phyloP scores from a whole-genome alignment of 2,888 invertebrate genomes.

The Venusia cambrica region DNA sequence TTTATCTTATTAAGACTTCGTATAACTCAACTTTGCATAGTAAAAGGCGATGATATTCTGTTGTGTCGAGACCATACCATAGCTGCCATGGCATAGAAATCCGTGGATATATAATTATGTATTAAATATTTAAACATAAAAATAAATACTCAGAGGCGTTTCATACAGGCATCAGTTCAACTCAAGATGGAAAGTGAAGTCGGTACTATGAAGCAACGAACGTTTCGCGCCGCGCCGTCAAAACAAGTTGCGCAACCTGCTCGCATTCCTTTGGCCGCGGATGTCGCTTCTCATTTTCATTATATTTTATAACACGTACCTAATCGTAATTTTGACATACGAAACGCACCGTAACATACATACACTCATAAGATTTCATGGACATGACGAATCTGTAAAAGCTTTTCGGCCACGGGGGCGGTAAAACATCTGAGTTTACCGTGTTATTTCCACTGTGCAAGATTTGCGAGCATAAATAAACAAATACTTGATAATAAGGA shows the following conservation, averaged over 20 bases:
- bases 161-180: slow-evolving; percentile 15
- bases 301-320: no score
- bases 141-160: no score
- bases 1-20: no score
- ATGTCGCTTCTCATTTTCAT: slow-evolving; percentile 48
- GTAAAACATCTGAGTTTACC: not conserved
- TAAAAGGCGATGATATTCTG: no score
- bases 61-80: no score
- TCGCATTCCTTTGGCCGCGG: slow-evolving; percentile 54
- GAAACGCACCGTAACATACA: no score
- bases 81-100: no score
- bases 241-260: slow-evolving; percentile 66
- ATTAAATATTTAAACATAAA: no score
- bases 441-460: slow-evolving; percentile 5
- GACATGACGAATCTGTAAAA: slow-evolving; percentile 3
- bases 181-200: slow-evolving; percentile 32
- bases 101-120: no score
- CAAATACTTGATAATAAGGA: slow-evolving; percentile 13
- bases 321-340: no score
- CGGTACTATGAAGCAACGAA: slow-evolving; percentile 44
- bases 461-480: slow-evolving; percentile 5
- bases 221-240: slow-evolving; percentile 49
- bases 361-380: no score
- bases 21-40: no score
- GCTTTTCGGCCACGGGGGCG: slow-evolving; percentile 5